A percentile compares a stretch with the other conserved stretches of the same genome.
These are phyloP conservation scores for Philereme transversata DNA, from an alignment of 2,888 invertebrate species.

Conservation along the genomic window DNA sequence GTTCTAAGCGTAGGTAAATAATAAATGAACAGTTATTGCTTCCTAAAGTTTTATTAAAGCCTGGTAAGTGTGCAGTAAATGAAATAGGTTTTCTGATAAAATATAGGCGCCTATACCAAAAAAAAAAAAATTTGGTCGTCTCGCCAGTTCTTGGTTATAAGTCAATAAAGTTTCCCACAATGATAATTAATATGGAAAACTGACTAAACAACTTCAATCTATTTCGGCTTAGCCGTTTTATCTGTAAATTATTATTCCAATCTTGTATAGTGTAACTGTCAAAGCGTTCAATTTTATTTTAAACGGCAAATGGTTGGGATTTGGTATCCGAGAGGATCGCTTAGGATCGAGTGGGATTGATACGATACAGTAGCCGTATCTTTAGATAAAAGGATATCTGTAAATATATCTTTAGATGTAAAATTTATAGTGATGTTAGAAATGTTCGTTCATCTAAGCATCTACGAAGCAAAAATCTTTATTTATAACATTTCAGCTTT, in stretches of 20 bases:
- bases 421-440: not conserved
- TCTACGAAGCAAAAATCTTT: no score
- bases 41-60: not conserved
- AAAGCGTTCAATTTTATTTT: constrained; percentile 14
- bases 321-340: constrained; percentile 1
- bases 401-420: not conserved
- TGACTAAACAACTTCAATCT: not conserved
- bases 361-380: not conserved
- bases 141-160: no score
- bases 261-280: constrained; percentile 4
- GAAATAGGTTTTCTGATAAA: no score
- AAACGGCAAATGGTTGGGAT: constrained; percentile 5
- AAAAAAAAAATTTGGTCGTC: no score
- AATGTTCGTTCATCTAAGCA: no score
- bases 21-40: not conserved
- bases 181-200: no score
- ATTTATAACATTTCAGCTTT: no score
- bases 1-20: not conserved
- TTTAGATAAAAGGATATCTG: not conserved
- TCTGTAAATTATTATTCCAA: not conserved
- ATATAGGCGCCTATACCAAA: no score
- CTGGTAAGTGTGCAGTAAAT: not conserved
- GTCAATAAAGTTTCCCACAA: no score
- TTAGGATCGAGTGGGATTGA: not conserved
- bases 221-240: not conserved